Percentiles rank a stretch among this genome's conserved stretches.
Conservation (phyloP, 2,888 invertebrate genomes). For the Lasioglossum marginatum region DNA sequence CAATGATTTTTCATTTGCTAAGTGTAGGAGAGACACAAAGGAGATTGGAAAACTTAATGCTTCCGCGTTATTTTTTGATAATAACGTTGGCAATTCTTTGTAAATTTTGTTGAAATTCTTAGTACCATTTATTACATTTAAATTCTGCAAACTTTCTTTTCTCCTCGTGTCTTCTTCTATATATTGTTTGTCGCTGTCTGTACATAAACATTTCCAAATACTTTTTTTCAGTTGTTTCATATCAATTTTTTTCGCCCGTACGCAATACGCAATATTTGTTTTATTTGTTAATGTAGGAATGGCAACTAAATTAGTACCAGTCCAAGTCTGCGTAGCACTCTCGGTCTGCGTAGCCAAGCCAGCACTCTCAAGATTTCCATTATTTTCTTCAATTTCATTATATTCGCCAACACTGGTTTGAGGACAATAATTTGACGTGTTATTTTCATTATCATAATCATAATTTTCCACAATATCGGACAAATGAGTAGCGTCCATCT, state of each 20-base stretch:
- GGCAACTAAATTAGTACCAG: constrained; percentile 87
- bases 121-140: constrained; percentile 65
- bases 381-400: constrained; percentile 64
- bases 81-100: constrained; percentile 86
- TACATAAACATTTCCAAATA: constrained; percentile 89
- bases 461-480: constrained; percentile 82
- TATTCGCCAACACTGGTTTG: constrained; percentile 75
- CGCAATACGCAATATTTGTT: constrained; percentile 91
- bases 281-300: constrained; percentile 89
- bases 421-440: constrained; percentile 86
- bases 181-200: constrained; percentile 79
- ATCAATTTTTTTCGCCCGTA: constrained; percentile 93
- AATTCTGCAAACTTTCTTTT: background rate
- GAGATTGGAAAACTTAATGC: constrained; percentile 92
- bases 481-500: constrained; percentile 49
- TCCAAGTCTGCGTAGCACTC: constrained; percentile 79
- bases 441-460: constrained; percentile 86
- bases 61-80: constrained; percentile 88
- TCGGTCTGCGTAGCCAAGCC: too few species aligned
- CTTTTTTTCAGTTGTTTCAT: constrained; percentile 93
- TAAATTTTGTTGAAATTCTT: constrained; percentile 86
- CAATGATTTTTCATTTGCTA: constrained; percentile 93
- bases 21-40: constrained; percentile 92
- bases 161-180: constrained; percentile 72
- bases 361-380: constrained; percentile 69